Base-by-base conservation (phyloP, 2,888 invertebrate genomes). In the Nephrotoma appendiculata region DNA sequence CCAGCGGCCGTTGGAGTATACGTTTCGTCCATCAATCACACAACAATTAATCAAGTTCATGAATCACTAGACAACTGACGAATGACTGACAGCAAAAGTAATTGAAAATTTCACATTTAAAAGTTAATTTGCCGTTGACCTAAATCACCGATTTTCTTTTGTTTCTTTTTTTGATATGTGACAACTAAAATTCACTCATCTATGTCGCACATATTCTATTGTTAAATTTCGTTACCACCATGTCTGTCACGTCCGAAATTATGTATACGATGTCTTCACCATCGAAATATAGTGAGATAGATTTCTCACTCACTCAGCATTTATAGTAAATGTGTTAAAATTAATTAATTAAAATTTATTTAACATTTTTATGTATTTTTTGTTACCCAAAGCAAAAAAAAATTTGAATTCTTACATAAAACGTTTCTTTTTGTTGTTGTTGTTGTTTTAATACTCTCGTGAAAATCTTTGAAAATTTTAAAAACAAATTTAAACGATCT, bases 401-500 rank as follows among this genome's bases (percentile, higher is more conserved):
- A 52, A 52, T 52, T 52, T 11, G 15, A 57, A 71, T 71, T 71
- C 71, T 71, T 71, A 71, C 71, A 71, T 71, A 71, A 71, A 71
- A 71, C 71, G 71, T 31, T 31, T 71, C 31, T 71, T 71, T 52
- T 5, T 52, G 52, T 52, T 52, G 1, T 52, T 71, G 15, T 57
- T 57, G 52, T 52, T 71, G 31, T 7, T 71, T 71, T 31, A 71
- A 71, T 71, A 12, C 31, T 71, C 31, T 71, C 71, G 71, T 71
- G 71, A 71, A 71, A 71, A 71, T 71, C 71, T 71, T 71, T 71
- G 52, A 52, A 52, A 52, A 52, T 71, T 71, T 31, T 9, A 71
- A 83, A 41, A 42, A 84, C 43, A 84, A 84, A 84, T 84, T 84
- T 84, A 84, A 84, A 84, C n/a, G 84, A 84, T 84, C 84, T 15